A percentile compares a stretch with the other conserved stretches of the same genome.
These are phyloP conservation scores for Cancer borealis DNA, from an alignment of 2,888 invertebrate genomes.

Conservation along the genomic window DNA sequence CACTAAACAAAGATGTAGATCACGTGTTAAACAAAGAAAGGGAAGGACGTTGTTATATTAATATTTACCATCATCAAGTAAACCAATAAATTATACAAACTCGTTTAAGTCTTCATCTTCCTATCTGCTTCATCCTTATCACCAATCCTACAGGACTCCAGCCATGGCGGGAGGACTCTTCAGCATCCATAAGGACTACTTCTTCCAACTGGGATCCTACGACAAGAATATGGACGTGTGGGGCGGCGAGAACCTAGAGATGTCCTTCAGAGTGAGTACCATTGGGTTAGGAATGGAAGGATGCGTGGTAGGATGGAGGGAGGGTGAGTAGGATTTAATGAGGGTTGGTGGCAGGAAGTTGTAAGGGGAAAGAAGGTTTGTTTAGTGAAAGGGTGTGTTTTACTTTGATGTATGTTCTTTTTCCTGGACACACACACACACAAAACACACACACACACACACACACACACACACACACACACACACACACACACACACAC, in stretches of 20 bases:
- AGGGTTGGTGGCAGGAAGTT: not conserved
- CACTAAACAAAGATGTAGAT: not conserved
- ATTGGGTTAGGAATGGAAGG: not conserved
- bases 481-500: too few relatives aligned
- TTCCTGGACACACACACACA: too few relatives aligned
- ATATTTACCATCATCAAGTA: not conserved
- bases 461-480: too few relatives aligned
- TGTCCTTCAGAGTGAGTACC: conserved; percentile 90
- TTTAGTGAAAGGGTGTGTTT: too few relatives aligned
- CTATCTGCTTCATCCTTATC: not conserved
- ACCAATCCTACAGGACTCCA: conserved; percentile 83
- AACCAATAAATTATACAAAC: not conserved
- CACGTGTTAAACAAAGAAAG: not conserved
- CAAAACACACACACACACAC: too few relatives aligned
- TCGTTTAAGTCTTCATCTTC: not conserved
- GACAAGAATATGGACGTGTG: conserved; percentile 89
- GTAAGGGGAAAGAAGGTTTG: not conserved
- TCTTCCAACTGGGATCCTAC: conserved; percentile 90
- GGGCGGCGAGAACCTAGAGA: conserved; percentile 99
- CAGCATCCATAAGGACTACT: conserved; percentile 90
- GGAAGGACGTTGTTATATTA: not conserved
- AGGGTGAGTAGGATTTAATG: not conserved
- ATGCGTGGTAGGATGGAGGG: not conserved
- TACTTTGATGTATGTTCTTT: too few relatives aligned
- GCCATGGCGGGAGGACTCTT: conserved; percentile 98